phyloP scores from a whole-genome alignment of 2,797 vertebrate genomes.

The Notolepis coatsorum region DNA sequence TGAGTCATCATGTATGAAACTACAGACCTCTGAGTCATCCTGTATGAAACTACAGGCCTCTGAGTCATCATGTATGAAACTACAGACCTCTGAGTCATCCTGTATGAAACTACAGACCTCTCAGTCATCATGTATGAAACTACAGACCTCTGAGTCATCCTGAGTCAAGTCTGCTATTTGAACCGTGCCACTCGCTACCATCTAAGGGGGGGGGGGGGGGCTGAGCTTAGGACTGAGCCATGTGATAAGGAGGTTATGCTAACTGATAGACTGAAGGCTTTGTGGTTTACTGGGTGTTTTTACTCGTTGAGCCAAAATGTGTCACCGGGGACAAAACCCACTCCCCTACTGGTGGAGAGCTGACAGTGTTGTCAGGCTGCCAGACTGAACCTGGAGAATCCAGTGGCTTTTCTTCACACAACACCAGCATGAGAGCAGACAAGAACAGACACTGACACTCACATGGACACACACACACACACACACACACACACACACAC shows the following conservation, averaged over 20 bases:
- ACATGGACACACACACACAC: background rate
- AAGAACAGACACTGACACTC: background rate
- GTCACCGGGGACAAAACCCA: conserved; percentile 56
- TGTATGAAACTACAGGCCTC: too few relatives aligned
- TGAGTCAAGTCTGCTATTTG: conserved; percentile 1
- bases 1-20: too few relatives aligned
- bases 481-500: conserved; percentile 11
- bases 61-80: too few relatives aligned
- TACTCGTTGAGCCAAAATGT: conserved; percentile 19
- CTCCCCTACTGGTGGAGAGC: conserved; percentile 65
- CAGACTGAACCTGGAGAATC: conserved; percentile 5
- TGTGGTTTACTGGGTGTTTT: conserved; percentile 12
- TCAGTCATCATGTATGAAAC: too few relatives aligned
- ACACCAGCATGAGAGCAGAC: background rate
- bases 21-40: too few relatives aligned
- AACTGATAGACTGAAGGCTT: conserved; percentile 45
- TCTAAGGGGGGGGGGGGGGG: conserved; percentile 18
- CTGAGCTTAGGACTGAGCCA: conserved; percentile 34
- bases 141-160: conserved; percentile 39
- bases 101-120: too few relatives aligned
- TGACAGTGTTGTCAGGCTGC: conserved; percentile 37
- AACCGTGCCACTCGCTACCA: conserved; percentile 44
- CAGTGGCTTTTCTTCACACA: conserved; percentile 17
- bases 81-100: too few relatives aligned
- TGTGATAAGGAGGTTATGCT: conserved; percentile 48